Percentiles rank a stretch among this genome's conserved stretches.
These are phyloP conservation scores for Nemopilema nomurai DNA, from an alignment of 30 jellyfish, hydroid and myxozoan genomes.

Conservation along the genomic window DNA sequence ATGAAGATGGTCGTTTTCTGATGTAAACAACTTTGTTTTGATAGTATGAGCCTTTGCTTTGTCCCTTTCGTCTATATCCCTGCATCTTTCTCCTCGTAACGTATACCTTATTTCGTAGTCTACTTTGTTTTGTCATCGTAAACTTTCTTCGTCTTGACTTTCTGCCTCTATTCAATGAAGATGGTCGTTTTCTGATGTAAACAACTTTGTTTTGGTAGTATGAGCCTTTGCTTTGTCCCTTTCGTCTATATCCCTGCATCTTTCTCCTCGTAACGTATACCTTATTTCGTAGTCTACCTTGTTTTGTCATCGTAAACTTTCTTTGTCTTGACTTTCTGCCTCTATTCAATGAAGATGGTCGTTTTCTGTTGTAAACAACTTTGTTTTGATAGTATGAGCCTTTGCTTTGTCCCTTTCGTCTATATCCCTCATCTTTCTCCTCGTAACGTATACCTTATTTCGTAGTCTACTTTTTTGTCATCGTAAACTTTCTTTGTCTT, in stretches of 20 bases:
- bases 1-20: neutral
- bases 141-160: neutral
- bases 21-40: neutral
- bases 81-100: neutral
- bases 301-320: neutral
- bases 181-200: neutral
- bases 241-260: neutral
- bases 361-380: neutral
- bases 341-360: neutral
- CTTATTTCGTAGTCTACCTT: neutral
- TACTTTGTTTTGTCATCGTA: neutral
- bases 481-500: neutral
- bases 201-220: neutral
- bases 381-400: neutral
- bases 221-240: neutral
- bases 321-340: neutral
- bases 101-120: neutral
- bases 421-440: neutral
- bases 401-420: neutral
- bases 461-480: neutral
- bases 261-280: neutral
- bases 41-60: neutral
- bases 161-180: neutral
- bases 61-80: neutral
- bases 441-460: neutral